Evolutionary conservation across 1,140 invertebrate species (phyloP).

Genomic region (Drosophila lini): DNA sequence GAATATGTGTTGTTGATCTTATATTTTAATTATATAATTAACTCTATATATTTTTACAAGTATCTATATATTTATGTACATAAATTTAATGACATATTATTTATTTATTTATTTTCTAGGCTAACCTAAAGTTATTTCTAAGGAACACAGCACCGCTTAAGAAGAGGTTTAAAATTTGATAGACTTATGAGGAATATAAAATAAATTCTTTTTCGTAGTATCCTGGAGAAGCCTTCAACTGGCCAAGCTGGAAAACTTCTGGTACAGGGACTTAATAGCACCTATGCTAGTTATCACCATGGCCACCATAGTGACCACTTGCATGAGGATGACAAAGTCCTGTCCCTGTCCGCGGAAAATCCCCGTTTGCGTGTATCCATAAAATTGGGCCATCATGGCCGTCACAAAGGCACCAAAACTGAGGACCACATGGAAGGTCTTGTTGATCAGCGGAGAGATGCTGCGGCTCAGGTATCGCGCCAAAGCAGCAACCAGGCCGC

Average conservation of each 20-base stretch:
- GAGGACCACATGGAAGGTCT: constrained; percentile 66
- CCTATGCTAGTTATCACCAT: constrained; percentile 72
- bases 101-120: neutral
- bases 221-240: constrained; percentile 14
- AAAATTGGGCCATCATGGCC: constrained; percentile 71
- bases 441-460: constrained; percentile 60
- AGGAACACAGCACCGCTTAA: neutral
- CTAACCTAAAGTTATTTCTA: neutral
- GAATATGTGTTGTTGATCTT: no score
- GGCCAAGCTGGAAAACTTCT: constrained; percentile 42
- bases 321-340: constrained; percentile 67
- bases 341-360: constrained; percentile 56
- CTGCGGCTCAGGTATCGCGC: constrained; percentile 33
- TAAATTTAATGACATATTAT: neutral
- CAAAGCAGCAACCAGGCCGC: constrained; percentile 53
- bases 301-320: constrained; percentile 53
- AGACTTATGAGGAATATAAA: neutral
- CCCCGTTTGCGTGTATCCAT: constrained; percentile 59
- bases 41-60: neutral
- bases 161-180: neutral
- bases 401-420: constrained; percentile 65
- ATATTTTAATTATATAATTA: neutral
- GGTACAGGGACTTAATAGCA: constrained; percentile 62
- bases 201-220: neutral
- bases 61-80: neutral